phyloP scores from a whole-genome alignment of 2,113 vertebrate species.

The Meles meles region DNA sequence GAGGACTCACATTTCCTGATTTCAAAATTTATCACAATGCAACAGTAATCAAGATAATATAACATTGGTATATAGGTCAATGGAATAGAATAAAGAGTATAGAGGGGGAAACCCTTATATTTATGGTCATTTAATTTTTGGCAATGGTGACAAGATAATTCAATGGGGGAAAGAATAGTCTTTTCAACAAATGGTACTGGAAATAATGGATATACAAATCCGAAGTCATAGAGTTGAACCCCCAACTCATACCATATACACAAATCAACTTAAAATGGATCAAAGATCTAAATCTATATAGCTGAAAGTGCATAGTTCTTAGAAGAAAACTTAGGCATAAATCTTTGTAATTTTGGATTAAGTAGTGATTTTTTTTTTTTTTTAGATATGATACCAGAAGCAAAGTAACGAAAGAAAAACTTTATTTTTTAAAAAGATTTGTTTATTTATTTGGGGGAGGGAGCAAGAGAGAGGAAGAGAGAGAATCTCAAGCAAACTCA shows the following conservation, averaged over 20 bases:
- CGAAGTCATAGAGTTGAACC: background rate
- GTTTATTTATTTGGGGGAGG: too few species aligned
- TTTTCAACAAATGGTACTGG: background rate
- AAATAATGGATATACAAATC: background rate
- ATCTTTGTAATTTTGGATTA: constrained; percentile 1
- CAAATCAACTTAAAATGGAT: background rate
- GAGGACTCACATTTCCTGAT: background rate
- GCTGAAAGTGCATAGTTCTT: background rate
- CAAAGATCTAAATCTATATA: background rate
- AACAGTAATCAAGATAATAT: background rate
- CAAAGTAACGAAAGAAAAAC: background rate
- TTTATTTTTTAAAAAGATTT: too few species aligned
- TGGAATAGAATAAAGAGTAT: background rate
- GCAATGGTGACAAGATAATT: background rate
- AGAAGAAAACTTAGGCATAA: background rate
- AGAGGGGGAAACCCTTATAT: background rate
- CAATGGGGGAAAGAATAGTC: background rate
- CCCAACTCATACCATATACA: background rate
- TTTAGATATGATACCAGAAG: background rate
- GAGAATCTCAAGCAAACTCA: too few species aligned
- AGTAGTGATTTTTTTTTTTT: background rate
- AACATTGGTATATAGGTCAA: background rate
- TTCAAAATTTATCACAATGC: background rate
- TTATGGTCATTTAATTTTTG: background rate
- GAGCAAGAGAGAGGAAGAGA: too few species aligned